These are phyloP conservation scores for Otus sunia DNA, from an alignment of 2,113 vertebrate genomes.

Conservation along the genomic window DNA sequence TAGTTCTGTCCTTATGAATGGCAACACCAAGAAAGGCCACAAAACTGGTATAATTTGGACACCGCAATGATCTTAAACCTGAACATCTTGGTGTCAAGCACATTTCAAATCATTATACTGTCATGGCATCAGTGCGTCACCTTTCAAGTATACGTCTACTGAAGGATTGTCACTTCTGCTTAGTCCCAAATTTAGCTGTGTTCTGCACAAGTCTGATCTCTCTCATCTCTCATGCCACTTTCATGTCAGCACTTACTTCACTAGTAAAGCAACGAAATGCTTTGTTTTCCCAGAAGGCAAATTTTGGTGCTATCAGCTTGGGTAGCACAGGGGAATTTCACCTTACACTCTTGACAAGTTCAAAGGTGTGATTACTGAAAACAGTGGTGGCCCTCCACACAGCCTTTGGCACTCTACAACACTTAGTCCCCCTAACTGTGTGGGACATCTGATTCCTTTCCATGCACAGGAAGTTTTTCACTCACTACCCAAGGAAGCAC, in stretches of 20 bases:
- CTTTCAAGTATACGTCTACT: not conserved
- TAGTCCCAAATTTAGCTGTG: not conserved
- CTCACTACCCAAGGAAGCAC: not conserved
- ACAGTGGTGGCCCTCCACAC: not conserved
- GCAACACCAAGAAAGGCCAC: not conserved
- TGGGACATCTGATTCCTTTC: not conserved
- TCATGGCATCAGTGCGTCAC: not conserved
- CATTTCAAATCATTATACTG: not conserved
- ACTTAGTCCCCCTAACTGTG: not conserved
- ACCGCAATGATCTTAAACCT: not conserved
- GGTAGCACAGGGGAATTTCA: not conserved
- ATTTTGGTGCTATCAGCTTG: not conserved
- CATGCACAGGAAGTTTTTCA: not conserved
- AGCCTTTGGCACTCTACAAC: not conserved
- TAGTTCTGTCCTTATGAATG: not conserved
- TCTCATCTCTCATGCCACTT: not conserved
- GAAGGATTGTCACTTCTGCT: not conserved
- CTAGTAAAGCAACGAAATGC: not conserved
- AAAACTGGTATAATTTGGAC: not conserved
- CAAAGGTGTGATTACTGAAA: not conserved
- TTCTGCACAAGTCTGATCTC: not conserved
- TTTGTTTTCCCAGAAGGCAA: not conserved
- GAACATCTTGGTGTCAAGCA: not conserved
- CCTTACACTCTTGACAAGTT: not conserved
- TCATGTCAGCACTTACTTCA: not conserved